A percentile compares a stretch with the other conserved stretches of the same genome.
Conservation (phyloP, 2,797 vertebrate species). For the Bradypus variegatus region DNA sequence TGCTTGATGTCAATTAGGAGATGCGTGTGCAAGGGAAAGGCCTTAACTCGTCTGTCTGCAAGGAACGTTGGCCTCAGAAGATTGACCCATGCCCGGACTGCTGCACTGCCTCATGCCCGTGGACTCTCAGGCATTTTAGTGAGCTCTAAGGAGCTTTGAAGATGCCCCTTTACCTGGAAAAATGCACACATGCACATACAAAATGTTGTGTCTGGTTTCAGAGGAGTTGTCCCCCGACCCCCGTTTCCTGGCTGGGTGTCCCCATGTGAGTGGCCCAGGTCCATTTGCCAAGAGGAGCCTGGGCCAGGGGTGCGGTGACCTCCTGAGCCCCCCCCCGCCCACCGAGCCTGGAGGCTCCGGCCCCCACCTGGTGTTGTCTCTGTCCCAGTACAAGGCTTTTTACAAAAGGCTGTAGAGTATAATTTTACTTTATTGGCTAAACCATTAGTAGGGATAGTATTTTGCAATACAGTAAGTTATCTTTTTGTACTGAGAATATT, state of each 20-base stretch:
- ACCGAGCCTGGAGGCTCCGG: rapidly evolving
- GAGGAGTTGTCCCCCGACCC: neutral
- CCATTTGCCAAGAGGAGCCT: neutral
- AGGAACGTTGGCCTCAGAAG: neutral
- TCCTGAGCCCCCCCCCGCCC: no score
- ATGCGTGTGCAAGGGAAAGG: neutral
- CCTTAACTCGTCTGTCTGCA: neutral
- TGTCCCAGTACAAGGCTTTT: no score
- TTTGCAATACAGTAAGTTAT: neutral
- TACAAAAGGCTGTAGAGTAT: rapidly evolving
- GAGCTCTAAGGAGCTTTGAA: rapidly evolving
- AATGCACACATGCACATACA: neutral
- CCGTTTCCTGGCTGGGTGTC: no score
- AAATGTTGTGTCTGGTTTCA: rapidly evolving
- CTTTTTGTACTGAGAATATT: neutral
- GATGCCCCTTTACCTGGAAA: neutral
- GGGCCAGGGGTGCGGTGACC: neutral
- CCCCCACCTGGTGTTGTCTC: neutral
- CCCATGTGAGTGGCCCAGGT: neutral
- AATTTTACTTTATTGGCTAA: no score
- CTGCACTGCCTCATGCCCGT: rapidly evolving
- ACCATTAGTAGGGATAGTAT: neutral
- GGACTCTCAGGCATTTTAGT: rapidly evolving
- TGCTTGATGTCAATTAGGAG: rapidly evolving
- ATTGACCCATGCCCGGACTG: no score